Evolutionary conservation across 2,113 vertebrate genomes (phyloP).

Genomic region (Strix uralensis): DNA sequence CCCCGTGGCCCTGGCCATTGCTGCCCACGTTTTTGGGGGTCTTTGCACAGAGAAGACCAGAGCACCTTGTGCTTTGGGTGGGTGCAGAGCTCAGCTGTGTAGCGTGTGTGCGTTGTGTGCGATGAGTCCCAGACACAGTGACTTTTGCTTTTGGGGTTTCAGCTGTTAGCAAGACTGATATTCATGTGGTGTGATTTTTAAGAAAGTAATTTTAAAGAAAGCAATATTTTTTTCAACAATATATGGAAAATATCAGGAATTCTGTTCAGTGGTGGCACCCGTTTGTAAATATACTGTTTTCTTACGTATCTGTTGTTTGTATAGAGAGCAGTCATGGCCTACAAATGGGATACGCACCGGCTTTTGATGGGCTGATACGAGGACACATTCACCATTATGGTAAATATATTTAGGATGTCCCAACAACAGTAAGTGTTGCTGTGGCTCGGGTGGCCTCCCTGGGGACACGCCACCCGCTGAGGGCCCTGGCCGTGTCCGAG

Average conservation of each 20-base stretch:
- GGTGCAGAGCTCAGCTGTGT: background rate
- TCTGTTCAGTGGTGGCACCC: background rate
- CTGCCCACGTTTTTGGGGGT: background rate
- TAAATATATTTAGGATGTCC: background rate
- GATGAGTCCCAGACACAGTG: rapidly evolving
- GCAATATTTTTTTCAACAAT: background rate
- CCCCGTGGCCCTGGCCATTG: background rate
- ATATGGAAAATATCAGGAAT: background rate
- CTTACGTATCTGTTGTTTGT: background rate
- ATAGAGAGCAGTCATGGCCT: background rate
- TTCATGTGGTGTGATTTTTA: background rate
- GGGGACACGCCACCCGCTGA: background rate
- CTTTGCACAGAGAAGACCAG: background rate
- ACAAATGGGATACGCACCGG: rapidly evolving
- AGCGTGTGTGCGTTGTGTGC: rapidly evolving
- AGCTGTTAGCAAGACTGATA: background rate
- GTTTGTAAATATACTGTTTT: background rate
- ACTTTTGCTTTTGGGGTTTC: background rate
- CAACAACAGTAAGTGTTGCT: too few relatives aligned
- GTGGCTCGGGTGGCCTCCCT: background rate
- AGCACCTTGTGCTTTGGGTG: background rate
- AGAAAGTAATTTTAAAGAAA: background rate
- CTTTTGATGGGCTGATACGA: background rate
- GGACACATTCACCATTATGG: rapidly evolving
- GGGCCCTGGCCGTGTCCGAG: rapidly evolving